Evolutionary conservation across 2,888 invertebrate genomes (phyloP).

Genomic region (Schizaphis graminum): DNA sequence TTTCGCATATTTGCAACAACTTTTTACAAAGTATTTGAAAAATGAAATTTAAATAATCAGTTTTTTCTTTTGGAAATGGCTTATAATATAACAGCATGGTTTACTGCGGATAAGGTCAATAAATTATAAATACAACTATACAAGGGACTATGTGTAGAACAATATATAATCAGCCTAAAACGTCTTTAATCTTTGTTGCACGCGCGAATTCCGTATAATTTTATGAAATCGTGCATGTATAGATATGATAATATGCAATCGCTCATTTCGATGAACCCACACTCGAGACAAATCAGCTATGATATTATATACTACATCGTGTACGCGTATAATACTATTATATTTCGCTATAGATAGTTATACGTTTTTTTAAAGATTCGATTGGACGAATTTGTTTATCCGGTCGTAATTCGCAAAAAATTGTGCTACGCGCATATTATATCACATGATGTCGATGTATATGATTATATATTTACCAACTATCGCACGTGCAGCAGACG

Average conservation of each 20-base stretch:
- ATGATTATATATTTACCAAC: neutral
- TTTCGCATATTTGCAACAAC: neutral
- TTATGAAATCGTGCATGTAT: neutral
- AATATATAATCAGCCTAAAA: neutral
- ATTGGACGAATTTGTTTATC: neutral
- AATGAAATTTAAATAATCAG: neutral
- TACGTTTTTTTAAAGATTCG: neutral
- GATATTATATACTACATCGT: neutral
- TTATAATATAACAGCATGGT: neutral
- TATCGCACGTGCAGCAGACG: neutral
- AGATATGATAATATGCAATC: neutral
- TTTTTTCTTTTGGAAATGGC: neutral
- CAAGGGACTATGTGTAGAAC: neutral
- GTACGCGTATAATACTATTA: neutral
- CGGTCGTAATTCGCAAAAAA: neutral
- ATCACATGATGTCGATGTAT: neutral
- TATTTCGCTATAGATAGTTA: neutral
- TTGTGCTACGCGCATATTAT: neutral
- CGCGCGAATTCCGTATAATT: neutral
- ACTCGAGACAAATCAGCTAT: neutral
- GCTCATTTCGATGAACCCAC: neutral
- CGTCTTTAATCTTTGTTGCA: neutral
- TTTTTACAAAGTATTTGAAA: neutral
- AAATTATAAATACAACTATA: neutral
- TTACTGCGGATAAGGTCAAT: neutral